These are phyloP conservation scores for Falco berigora DNA, from an alignment of 2,797 vertebrate genomes.

Conservation along the genomic window DNA sequence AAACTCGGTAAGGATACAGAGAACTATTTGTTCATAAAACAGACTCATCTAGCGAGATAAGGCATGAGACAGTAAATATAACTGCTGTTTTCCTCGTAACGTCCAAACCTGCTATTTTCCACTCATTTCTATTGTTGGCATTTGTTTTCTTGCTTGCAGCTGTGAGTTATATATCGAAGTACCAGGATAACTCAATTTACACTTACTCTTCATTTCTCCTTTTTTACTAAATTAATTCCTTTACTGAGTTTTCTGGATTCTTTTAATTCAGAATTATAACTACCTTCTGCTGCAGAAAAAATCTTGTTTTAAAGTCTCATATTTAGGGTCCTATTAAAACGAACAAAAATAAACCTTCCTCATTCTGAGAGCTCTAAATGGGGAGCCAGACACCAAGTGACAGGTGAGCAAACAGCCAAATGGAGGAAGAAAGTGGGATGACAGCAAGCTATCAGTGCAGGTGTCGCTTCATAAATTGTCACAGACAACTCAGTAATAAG, in stretches of 20 bases:
- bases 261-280: not conserved
- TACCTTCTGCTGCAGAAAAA: not conserved
- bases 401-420: constrained; percentile 11
- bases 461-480: constrained; percentile 25
- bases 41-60: not conserved
- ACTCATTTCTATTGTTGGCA: not conserved
- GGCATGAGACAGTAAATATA: not conserved
- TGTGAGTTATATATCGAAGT: not conserved
- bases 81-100: not conserved
- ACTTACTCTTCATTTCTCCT: not conserved
- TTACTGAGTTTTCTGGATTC: not conserved
- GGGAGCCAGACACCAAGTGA: not conserved
- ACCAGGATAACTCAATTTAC: not conserved
- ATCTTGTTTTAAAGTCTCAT: not conserved
- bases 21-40: not conserved
- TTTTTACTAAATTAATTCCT: not conserved
- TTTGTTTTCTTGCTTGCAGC: not conserved
- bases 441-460: fast-evolving
- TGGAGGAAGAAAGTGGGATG: not conserved
- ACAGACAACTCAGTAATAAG: not conserved
- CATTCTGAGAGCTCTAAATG: not conserved
- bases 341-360: not conserved
- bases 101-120: not conserved
- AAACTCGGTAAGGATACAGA: not conserved
- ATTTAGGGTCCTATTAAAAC: not conserved